Conservation (phyloP, 2,797 vertebrate species). For the Hypotaenidia philippensis region DNA sequence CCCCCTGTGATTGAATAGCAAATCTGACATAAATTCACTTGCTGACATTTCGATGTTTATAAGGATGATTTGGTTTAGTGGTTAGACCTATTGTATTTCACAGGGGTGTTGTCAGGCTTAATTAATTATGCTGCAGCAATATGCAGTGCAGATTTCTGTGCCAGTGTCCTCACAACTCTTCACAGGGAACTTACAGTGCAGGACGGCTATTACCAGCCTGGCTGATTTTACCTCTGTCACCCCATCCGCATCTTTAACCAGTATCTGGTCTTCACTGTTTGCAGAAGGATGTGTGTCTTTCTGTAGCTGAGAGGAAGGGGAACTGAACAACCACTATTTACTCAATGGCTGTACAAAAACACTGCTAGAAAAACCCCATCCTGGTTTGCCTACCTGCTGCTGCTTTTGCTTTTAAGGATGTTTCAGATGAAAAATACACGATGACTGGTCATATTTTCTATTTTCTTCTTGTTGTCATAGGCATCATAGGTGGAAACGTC, state of each 20-base stretch:
- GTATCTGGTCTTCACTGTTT: not conserved
- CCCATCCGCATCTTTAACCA: not conserved
- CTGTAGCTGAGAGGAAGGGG: not conserved
- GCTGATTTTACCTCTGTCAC: not conserved
- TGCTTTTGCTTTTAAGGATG: not conserved
- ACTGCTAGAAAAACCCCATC: not conserved
- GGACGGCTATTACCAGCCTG: not conserved
- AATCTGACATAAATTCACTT: conserved; percentile 32
- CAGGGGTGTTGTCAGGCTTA: conserved; percentile 64
- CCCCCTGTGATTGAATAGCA: not conserved
- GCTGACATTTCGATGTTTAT: conserved; percentile 63
- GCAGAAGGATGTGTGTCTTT: not conserved
- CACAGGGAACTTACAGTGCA: not conserved
- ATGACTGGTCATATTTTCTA: not conserved
- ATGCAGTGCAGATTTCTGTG: conserved; percentile 57
- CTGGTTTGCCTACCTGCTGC: not conserved
- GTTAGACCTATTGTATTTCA: conserved; percentile 69
- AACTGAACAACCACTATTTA: not conserved
- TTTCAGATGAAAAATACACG: not conserved
- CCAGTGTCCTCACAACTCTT: not conserved
- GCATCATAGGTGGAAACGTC: not conserved
- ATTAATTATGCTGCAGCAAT: conserved; percentile 70
- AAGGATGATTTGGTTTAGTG: conserved; percentile 66
- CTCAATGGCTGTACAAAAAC: not conserved
- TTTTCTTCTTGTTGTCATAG: not conserved